Evolutionary conservation across 2,888 invertebrate genomes (phyloP).

Genomic region (Macrosoma leucophasiata): DNA sequence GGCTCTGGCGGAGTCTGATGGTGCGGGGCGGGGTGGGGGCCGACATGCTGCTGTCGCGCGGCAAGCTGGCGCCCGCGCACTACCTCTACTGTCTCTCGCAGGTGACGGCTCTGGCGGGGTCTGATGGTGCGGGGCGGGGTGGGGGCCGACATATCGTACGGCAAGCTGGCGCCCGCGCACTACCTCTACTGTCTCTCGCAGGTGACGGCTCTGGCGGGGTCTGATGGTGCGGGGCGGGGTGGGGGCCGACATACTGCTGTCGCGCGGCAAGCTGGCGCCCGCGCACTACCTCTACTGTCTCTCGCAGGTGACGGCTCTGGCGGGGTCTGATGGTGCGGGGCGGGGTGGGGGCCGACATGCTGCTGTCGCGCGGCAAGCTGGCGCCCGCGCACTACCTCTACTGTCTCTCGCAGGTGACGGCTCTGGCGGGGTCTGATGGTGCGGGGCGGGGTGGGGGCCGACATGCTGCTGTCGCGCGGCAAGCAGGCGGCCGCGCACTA

Average conservation of each 20-base stretch:
- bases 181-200: constrained; percentile 87
- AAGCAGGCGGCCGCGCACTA: constrained; percentile 88
- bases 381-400: constrained; percentile 87
- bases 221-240: no score
- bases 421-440: no score
- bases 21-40: no score
- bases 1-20: no score
- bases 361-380: constrained; percentile 83
- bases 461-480: no score
- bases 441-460: no score
- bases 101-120: no score
- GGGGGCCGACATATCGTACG: constrained; percentile 87
- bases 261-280: constrained; percentile 82
- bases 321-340: constrained; percentile 53
- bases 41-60: constrained; percentile 84
- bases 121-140: no score
- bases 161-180: constrained; percentile 84
- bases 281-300: constrained; percentile 88
- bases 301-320: constrained; percentile 82
- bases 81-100: constrained; percentile 87
- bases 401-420: constrained; percentile 86
- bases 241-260: constrained; percentile 88
- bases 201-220: no score
- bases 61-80: constrained; percentile 84
- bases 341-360: constrained; percentile 79